phyloP scores from a whole-genome alignment of 2,888 invertebrate species.

The Colostygia pectinataria region DNA sequence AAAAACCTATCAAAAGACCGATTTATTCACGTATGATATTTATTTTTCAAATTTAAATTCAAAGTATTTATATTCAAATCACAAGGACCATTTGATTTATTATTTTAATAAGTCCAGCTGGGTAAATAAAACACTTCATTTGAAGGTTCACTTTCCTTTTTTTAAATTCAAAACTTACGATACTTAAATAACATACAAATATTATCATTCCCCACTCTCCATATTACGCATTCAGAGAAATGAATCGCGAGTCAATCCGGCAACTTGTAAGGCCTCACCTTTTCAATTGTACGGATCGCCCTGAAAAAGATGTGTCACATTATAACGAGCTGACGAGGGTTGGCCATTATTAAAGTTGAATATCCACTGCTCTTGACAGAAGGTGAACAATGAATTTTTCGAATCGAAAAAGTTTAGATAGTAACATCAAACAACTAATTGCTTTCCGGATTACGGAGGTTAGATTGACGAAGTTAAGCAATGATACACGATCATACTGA shows the following conservation, averaged over 20 bases:
- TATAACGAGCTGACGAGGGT: slow-evolving; percentile 64
- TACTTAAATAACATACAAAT: background rate
- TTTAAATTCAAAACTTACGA: slow-evolving; percentile 3
- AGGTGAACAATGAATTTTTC: slow-evolving; percentile 21
- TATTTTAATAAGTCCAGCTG: too few species aligned
- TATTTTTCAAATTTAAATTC: too few species aligned
- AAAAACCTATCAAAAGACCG: too few species aligned
- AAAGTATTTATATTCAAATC: too few species aligned
- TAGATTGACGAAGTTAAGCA: too few species aligned
- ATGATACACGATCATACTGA: too few species aligned
- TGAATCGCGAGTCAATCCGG: slow-evolving; percentile 38
- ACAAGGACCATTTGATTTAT: too few species aligned
- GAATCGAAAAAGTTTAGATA: slow-evolving; percentile 26
- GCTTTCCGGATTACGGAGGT: slow-evolving; percentile 13
- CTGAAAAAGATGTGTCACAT: slow-evolving; percentile 48
- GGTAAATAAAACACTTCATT: too few species aligned
- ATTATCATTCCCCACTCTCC: slow-evolving; percentile 25
- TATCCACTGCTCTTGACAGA: slow-evolving; percentile 46
- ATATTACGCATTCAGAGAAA: slow-evolving; percentile 27
- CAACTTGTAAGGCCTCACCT: slow-evolving; percentile 36
- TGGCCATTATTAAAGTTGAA: slow-evolving; percentile 56
- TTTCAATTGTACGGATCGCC: slow-evolving; percentile 41
- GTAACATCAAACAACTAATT: slow-evolving; percentile 22
- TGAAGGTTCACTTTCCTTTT: slow-evolving; percentile 2
- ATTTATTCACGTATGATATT: too few species aligned